A percentile compares a stretch with the other conserved stretches of the same genome.
Conservation (phyloP, 2,888 invertebrate genomes). For the Pyrochroa serraticornis region DNA sequence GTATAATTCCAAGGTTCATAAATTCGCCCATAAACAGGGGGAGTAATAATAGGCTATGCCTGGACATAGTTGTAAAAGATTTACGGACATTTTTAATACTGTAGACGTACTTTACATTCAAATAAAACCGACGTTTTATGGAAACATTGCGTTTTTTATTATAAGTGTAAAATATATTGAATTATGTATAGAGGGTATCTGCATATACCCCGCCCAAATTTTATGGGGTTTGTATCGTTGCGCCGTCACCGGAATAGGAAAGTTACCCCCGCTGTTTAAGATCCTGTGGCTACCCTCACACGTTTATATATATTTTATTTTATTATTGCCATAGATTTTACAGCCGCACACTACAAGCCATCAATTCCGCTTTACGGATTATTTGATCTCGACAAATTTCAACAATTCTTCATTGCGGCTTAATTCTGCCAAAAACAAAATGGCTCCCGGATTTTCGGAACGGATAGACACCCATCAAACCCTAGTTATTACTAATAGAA, state of each 20-base stretch:
- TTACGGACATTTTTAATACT: slow-evolving; percentile 38
- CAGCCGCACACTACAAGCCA: background rate
- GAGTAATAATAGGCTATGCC: slow-evolving; percentile 34
- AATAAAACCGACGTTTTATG: slow-evolving; percentile 37
- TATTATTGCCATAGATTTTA: slow-evolving; percentile 3
- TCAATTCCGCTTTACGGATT: background rate
- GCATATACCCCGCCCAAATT: slow-evolving; percentile 22
- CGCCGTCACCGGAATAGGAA: background rate
- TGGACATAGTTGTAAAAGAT: slow-evolving; percentile 39
- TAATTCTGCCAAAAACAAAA: too few relatives aligned
- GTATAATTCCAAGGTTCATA: slow-evolving; percentile 34
- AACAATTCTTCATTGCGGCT: background rate
- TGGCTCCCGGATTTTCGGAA: too few relatives aligned
- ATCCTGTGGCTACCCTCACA: background rate
- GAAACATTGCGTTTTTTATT: slow-evolving; percentile 31
- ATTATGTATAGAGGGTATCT: slow-evolving; percentile 26
- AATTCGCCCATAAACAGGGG: slow-evolving; percentile 35
- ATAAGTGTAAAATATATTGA: slow-evolving; percentile 33
- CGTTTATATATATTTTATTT: slow-evolving; percentile 13
- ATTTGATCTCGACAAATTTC: slow-evolving; percentile 4
- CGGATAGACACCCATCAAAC: background rate
- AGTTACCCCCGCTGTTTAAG: slow-evolving; percentile 1
- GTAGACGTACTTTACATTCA: slow-evolving; percentile 36
- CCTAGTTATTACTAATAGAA: slow-evolving; percentile 19
- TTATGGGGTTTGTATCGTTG: slow-evolving; percentile 12